These are phyloP conservation scores for Vesta saturnalis DNA, from an alignment of 2,888 invertebrate genomes.

Conservation along the genomic window DNA sequence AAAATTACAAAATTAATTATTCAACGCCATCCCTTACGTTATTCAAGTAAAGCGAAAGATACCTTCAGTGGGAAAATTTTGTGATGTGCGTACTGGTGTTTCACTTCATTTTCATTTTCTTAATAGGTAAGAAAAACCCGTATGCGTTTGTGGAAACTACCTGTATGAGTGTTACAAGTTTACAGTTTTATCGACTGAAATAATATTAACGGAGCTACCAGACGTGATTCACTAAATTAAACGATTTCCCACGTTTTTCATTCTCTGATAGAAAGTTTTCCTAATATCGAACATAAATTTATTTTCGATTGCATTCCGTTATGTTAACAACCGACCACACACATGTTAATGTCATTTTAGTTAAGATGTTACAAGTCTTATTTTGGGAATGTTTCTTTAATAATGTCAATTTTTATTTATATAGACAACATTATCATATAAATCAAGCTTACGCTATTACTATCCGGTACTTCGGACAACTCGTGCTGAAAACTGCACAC, in stretches of 20 bases:
- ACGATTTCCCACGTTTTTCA: conserved; percentile 28
- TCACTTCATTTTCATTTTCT: neutral
- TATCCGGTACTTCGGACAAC: too few relatives aligned
- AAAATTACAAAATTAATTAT: too few relatives aligned
- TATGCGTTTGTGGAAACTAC: conserved; percentile 22
- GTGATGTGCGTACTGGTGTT: neutral
- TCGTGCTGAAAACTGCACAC: too few relatives aligned
- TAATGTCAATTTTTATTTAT: conserved; percentile 7
- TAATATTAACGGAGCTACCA: conserved; percentile 31
- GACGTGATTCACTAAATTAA: conserved; percentile 28
- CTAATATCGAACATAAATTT: neutral
- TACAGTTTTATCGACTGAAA: conserved; percentile 29
- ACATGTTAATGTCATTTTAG: neutral
- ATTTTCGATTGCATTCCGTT: conserved; percentile 6
- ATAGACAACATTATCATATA: too few relatives aligned
- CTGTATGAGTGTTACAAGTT: conserved; percentile 31
- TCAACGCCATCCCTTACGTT: too few relatives aligned
- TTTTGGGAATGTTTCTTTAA: neutral
- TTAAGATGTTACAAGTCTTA: neutral
- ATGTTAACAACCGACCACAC: conserved; percentile 17
- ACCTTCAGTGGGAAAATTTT: neutral
- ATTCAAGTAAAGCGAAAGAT: too few relatives aligned
- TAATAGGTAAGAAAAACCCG: too few relatives aligned
- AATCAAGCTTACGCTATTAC: too few relatives aligned
- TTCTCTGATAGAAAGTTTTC: conserved; percentile 10